These are phyloP conservation scores for Pelecanoides urinatrix DNA, from an alignment of 2,113 vertebrate genomes.

Conservation along the genomic window DNA sequence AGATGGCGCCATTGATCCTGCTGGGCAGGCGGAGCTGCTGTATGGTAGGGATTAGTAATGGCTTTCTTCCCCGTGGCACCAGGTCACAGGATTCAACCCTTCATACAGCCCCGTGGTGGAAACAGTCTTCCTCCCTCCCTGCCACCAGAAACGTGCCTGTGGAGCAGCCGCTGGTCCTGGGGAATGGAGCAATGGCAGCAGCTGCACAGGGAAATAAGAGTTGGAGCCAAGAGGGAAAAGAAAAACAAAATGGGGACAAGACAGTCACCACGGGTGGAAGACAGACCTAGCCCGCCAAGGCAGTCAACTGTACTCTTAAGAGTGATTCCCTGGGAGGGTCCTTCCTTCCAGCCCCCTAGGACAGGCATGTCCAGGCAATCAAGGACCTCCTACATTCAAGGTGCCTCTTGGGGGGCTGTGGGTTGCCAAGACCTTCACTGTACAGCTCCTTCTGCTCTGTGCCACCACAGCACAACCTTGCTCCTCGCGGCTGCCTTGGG, in stretches of 20 bases:
- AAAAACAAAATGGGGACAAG: not conserved
- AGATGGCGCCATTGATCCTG: constrained; percentile 47
- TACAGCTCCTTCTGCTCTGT: not conserved
- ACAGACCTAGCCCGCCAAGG: not conserved
- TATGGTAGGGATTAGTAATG: not conserved
- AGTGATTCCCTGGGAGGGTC: not conserved
- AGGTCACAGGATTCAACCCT: not conserved
- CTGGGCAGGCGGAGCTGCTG: constrained; percentile 25
- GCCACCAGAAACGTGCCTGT: not conserved
- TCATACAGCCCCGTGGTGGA: not conserved
- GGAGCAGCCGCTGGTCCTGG: not conserved
- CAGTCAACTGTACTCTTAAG: not conserved
- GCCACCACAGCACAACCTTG: not conserved
- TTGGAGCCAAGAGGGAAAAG: not conserved
- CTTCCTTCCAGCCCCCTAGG: not conserved
- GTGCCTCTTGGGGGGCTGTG: not conserved
- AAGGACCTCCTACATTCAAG: not conserved
- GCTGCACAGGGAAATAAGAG: not conserved
- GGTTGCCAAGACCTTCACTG: not conserved
- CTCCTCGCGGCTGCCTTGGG: not conserved
- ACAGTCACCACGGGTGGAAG: not conserved
- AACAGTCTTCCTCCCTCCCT: not conserved
- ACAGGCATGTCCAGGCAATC: not conserved
- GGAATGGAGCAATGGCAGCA: not conserved
- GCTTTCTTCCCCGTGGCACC: constrained; percentile 7